Evolutionary conservation across 2,888 invertebrate genomes (phyloP), one percentile per base, ranked within the genome.

Genomic region (Mayetiola destructor): DNA sequence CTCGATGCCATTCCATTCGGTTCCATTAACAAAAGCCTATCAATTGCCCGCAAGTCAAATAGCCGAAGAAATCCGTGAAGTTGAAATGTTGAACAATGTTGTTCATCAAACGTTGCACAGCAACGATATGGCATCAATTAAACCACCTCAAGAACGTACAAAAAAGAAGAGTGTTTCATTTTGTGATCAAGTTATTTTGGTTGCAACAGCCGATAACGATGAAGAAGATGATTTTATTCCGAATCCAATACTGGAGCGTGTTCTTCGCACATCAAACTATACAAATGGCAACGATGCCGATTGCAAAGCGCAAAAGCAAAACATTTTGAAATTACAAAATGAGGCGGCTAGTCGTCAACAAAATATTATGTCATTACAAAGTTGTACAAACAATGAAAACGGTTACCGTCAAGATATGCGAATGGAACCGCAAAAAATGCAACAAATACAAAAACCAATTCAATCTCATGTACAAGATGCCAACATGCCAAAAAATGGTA

Each of bases 81-180:
- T 78, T 29, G 77, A 78, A 66, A 71, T 77, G 69, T 65, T 77
- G n/a, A 77, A 75, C 61, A 75, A 75, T 2, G 73, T 73, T 61
- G 75, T 78, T 9, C 75, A 77, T 60, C 75, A 76, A 64, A 73
- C 73, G 1, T 62, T 76, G 66, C 72, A 77, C 72, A 67, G 76
- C 69, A 74, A 56, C 69, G 76, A 64, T 72, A 75, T 62, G 71
- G 75, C 29, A 69, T 40, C 32, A 40, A 9, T 10, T 14, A 30
- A 40, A 23, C 4, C 16, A 29, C 29, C 42, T 5, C 42, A 56
- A 21, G 21, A 54, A 20, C 21, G 35, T 42, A 39, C 56, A 39
- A 89, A 89, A 67, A 92, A 92, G 77, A 94, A 94, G 70, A 90
- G 89, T 59, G 94, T 94, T 4, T 92, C 93, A 0, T 94, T 94